Evolutionary conservation across 2,113 vertebrate species (phyloP).

Genomic region (Platysternon megacephalum): DNA sequence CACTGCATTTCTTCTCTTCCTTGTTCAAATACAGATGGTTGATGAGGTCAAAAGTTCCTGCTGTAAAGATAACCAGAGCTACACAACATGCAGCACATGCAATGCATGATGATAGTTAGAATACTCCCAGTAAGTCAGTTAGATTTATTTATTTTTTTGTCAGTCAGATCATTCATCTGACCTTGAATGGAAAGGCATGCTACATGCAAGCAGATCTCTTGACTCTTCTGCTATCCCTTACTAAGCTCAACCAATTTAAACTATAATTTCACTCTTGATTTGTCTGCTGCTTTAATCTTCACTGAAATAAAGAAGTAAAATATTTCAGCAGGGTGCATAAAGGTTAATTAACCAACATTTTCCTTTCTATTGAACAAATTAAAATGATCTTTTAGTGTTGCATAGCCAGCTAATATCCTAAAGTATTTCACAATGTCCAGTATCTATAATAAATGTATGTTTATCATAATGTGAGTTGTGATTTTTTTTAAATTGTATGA

Average conservation of each 20-base stretch:
- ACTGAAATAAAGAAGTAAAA: not conserved
- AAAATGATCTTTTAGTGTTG: not conserved
- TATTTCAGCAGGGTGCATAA: not conserved
- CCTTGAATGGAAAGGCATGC: not conserved
- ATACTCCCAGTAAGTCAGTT: not conserved
- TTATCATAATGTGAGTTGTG: not conserved
- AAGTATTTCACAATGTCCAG: not conserved
- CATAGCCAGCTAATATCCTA: not conserved
- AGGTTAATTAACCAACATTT: not conserved
- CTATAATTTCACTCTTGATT: not conserved
- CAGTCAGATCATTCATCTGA: not conserved
- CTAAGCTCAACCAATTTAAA: not conserved
- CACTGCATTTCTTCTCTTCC: not conserved
- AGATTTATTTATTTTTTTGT: not conserved
- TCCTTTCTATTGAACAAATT: not conserved
- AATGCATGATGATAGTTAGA: not conserved
- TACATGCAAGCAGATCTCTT: not conserved
- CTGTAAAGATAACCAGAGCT: not conserved
- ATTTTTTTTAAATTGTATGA: not conserved
- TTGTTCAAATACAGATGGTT: not conserved
- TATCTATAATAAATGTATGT: not conserved
- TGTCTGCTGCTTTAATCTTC: not conserved
- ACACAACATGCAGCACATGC: not conserved
- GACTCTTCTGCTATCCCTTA: not conserved
- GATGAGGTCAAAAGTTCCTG: not conserved